Conservation (phyloP, 2,888 invertebrate species). For the Synergus japonicus region DNA sequence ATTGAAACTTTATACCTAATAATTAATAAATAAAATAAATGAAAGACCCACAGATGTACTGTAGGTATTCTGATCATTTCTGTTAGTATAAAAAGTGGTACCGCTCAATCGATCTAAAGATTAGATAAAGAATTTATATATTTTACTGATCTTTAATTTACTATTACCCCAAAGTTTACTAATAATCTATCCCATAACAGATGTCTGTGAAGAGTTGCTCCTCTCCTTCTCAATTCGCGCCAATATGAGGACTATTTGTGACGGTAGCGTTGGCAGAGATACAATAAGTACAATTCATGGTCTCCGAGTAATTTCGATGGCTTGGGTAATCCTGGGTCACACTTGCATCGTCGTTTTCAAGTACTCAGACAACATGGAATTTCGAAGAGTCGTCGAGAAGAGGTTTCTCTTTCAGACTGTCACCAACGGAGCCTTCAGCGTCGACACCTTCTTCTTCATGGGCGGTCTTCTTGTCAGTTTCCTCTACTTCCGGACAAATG, state of each 20-base stretch:
- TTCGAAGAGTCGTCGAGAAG: slow-evolving; percentile 74
- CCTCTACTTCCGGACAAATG: slow-evolving; percentile 87
- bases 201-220: slow-evolving; percentile 71
- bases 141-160: not conserved
- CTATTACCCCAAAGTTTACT: not conserved
- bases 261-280: slow-evolving; percentile 74
- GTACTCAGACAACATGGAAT: slow-evolving; percentile 86
- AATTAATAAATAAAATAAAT: too few relatives aligned
- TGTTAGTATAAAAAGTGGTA: not conserved
- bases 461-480: slow-evolving; percentile 91
- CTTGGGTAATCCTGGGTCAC: slow-evolving; percentile 77
- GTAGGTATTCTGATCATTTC: not conserved
- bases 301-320: slow-evolving; percentile 76
- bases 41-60: not conserved
- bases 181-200: slow-evolving; percentile 56
- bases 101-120: not conserved
- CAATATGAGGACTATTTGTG: slow-evolving; percentile 75
- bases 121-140: not conserved
- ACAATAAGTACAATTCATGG: slow-evolving; percentile 77
- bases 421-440: slow-evolving; percentile 76
- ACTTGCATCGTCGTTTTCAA: slow-evolving; percentile 86
- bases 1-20: too few relatives aligned
- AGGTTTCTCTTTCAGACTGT: slow-evolving; percentile 76
- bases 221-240: slow-evolving; percentile 75
- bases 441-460: slow-evolving; percentile 78